Percentiles rank a stretch among this genome's conserved stretches.
Evolutionary conservation across 2,888 invertebrate genomes (phyloP).

Genomic region (Synanthedon formicaeformis): DNA sequence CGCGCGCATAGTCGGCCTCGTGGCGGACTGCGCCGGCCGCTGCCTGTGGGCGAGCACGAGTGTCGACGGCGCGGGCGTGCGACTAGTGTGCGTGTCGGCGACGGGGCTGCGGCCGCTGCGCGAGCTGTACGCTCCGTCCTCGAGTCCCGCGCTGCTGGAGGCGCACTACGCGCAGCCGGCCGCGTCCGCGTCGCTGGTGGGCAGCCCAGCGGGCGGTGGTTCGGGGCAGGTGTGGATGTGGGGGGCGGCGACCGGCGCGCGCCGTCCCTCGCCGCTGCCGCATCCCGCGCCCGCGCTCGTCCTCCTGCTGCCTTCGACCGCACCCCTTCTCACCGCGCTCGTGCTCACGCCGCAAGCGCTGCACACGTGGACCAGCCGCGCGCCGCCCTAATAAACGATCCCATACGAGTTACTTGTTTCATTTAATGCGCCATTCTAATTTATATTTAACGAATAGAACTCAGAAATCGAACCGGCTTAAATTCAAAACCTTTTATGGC

Average conservation of each 20-base stretch:
- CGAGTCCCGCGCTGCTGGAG: conserved; percentile 4
- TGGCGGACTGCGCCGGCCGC: conserved; percentile 18
- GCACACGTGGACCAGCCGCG: not conserved
- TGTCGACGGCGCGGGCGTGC: conserved; percentile 17
- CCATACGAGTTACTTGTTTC: too few species aligned
- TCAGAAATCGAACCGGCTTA: too few species aligned
- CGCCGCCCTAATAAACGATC: not conserved
- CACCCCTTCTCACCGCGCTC: not conserved
- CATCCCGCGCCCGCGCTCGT: conserved; percentile 22
- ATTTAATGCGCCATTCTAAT: too few species aligned
- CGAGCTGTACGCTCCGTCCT: conserved; percentile 6
- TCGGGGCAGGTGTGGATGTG: conserved; percentile 10
- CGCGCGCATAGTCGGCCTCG: conserved; percentile 25
- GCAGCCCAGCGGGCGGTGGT: conserved; percentile 15
- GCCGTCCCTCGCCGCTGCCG: conserved; percentile 4
- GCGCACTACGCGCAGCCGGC: conserved; percentile 28
- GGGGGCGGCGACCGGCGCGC: conserved; percentile 6
- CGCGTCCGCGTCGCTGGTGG: conserved; percentile 10
- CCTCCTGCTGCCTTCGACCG: conserved; percentile 12
- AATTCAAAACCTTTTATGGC: too few species aligned
- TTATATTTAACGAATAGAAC: too few species aligned
- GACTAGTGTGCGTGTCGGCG: conserved; percentile 27
- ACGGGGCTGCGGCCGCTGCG: conserved; percentile 26
- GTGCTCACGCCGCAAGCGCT: not conserved
- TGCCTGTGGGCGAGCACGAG: conserved; percentile 26